Evolutionary conservation across 2,113 vertebrate species (phyloP), one percentile per base, ranked within the genome.

Genomic region (Barbus barbus): DNA sequence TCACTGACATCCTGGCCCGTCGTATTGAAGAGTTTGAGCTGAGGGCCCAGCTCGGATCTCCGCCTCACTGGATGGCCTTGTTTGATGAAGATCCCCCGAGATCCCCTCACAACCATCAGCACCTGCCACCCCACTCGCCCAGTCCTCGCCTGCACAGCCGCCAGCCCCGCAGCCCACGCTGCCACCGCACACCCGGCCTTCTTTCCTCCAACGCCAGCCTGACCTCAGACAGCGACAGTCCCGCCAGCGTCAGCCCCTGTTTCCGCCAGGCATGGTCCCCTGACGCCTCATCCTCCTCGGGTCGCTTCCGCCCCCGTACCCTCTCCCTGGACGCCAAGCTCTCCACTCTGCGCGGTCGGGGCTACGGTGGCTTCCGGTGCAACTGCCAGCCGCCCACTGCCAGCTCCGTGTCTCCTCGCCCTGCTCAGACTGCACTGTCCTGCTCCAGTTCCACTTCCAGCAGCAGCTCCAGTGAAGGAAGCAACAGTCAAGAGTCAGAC

Each of bases 241-340:
- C 93, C 58, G 88, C 89, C 91, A 92, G 89, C 84, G 88, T 88
- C 88, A 91, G 90, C 76, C 93, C 91, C 86, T 92, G 92, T 86
- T 92, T 91, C 28, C 93, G 80, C 36, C 88, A 82, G 41, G 76
- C 88, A 12, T 81, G 82, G 89, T 88, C 91, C 2, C 87, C 91
- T 0, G 84, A 84, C 46, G 89, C 83, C 51, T 28, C 83, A 8
- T 61, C 84, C 33, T n/a, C 90, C 88, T 93, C 89, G 74, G 94
- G 86, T 87, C 95, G 74, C 87, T 91, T 89, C 14, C 93, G 91
- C 81, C 96, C 96, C 3, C 94, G 96, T 77, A 97, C 96, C 22
- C 94, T 96, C 81, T 97, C 97, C 6, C 89, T 98, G 87, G 97
- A 98, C 14, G 95, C 96, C 41, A 95, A 95, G 86, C 95, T 97